Evolutionary conservation across 2,113 vertebrate genomes (phyloP).

Genomic region (Nipponia nippon): DNA sequence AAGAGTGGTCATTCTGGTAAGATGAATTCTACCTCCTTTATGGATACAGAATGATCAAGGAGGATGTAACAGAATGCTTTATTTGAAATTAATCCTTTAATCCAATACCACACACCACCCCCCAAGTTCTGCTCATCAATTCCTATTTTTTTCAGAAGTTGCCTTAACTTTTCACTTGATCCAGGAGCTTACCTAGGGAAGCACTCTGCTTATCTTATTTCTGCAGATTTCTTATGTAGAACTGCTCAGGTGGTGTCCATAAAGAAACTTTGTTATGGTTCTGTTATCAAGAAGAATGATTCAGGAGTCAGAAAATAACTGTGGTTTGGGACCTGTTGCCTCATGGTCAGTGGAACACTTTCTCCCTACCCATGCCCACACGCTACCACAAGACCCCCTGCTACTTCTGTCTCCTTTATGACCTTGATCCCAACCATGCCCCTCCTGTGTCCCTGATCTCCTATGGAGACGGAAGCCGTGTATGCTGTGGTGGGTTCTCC

Average conservation of each 20-base stretch:
- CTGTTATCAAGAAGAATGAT: neutral
- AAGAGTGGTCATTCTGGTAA: neutral
- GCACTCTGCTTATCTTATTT: neutral
- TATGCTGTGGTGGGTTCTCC: neutral
- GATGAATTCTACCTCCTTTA: neutral
- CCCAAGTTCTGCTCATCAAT: neutral
- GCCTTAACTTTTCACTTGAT: neutral
- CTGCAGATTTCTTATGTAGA: neutral
- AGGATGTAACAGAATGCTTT: neutral
- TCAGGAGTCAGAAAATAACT: neutral
- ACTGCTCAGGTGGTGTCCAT: neutral
- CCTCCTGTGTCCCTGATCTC: fast-evolving
- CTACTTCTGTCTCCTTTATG: neutral
- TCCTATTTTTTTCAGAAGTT: neutral
- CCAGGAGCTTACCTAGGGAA: neutral
- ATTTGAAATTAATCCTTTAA: neutral
- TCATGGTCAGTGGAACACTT: neutral
- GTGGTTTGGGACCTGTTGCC: neutral
- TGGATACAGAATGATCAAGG: neutral
- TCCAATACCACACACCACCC: fast-evolving
- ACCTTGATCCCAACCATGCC: neutral
- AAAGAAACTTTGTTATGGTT: neutral
- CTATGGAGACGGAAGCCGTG: fast-evolving
- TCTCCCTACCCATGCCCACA: neutral
- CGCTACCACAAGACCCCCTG: neutral